Percentiles rank a stretch among this genome's conserved stretches.
phyloP scores from a whole-genome alignment of 1,140 invertebrate species.

The Drosophila insularis region DNA sequence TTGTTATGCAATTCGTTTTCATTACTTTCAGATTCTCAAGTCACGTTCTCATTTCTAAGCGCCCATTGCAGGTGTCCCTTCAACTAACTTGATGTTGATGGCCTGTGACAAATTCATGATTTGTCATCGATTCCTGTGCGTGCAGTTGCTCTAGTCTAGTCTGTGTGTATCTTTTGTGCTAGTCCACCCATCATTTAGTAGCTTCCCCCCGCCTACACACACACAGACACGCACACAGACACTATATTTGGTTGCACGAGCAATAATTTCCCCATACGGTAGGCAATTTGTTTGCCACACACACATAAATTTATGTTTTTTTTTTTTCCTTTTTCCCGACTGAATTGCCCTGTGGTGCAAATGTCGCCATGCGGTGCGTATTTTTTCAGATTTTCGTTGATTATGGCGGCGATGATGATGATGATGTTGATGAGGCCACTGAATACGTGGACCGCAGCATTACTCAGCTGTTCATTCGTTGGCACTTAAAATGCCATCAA shows the following conservation, averaged over 20 bases:
- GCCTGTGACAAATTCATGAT: conserved; percentile 66
- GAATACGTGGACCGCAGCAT: conserved; percentile 44
- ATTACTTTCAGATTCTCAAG: background rate
- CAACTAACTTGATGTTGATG: conserved; percentile 22
- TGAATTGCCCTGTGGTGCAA: conserved; percentile 44
- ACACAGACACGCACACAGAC: background rate
- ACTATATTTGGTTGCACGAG: conserved; percentile 43
- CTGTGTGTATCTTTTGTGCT: too few species aligned
- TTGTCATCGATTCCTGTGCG: conserved; percentile 64
- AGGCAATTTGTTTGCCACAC: conserved; percentile 73
- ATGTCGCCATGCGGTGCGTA: conserved; percentile 48
- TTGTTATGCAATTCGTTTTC: background rate
- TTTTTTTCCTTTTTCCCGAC: conserved; percentile 30
- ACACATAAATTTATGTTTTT: conserved; percentile 68
- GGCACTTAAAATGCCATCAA: conserved; percentile 74
- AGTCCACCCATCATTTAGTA: background rate
- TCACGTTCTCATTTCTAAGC: conserved; percentile 11
- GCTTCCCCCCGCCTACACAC: background rate
- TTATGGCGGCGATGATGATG: conserved; percentile 51
- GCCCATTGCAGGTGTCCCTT: conserved; percentile 8
- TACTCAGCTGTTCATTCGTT: conserved; percentile 56
- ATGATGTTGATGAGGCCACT: conserved; percentile 56
- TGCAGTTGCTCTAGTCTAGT: conserved; percentile 17
- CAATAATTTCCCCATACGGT: conserved; percentile 73
- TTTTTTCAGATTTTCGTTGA: conserved; percentile 1